Base-by-base conservation (phyloP, 2,797 vertebrate species). In the Epinephelus awoara region DNA sequence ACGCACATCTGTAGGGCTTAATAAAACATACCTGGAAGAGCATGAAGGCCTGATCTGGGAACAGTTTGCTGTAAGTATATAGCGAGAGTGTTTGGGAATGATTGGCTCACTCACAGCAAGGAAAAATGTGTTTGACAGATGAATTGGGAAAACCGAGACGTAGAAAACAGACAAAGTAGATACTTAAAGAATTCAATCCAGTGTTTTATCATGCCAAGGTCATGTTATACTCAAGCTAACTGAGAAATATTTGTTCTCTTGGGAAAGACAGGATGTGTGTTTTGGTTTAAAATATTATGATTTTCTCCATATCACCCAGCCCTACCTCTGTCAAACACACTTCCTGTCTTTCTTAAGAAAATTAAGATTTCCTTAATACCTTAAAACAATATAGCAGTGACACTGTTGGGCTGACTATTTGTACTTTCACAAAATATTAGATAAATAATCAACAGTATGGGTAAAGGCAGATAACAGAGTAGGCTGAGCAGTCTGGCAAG, bases 141-240 rank as follows among this genome's bases (percentile, higher is more conserved):
- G 0, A 12, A n/a, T 3, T 5, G 5, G 5, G 61, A 40, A 3
- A 1, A 46, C 15, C 5, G 5, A 6, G 40, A 15, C 29, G 23
- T 62, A 15, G 17, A 11, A 46, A 12, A 13, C 14, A 71, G 6
- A 50, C 29, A 18, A 68, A 58, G 42, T 21, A 42, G 29, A 52
- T 21, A 54, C 7, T 38, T 38, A 4, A 1, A 18, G 5, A 25
- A 59, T 21, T 21, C 17, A 75, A 38, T 2, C 14, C 38, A 27
- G 65, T 29, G 7, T 83, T 65, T 64, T 19, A n/a, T 25, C 64
- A 68, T 18, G 56, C 68, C 89, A 89, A 90, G 90, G 90, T 90
- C 84, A 77, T 50, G 21, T 75, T 46, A 11, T 5, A 21, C 2
- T 65, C 14, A 13, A 8, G 14, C 17, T 67, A 27, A 27, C 0